phyloP scores from a whole-genome alignment of 1,140 invertebrate species.

The Paracyclopina nana region DNA sequence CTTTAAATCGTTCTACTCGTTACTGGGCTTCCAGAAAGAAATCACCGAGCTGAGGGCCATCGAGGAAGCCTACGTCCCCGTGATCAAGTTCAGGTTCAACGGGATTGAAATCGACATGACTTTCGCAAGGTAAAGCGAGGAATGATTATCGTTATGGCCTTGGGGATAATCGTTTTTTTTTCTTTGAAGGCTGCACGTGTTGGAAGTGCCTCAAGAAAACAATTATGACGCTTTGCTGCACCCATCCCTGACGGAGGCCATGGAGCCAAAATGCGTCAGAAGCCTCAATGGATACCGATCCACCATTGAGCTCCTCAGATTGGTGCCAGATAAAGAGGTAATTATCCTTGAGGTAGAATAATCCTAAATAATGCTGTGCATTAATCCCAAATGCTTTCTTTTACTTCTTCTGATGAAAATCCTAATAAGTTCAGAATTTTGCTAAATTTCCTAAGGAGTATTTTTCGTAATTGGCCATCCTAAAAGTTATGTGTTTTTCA shows the following conservation, averaged over 20 bases:
- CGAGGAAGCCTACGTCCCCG: slow-evolving; percentile 13
- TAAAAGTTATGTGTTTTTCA: too few relatives aligned
- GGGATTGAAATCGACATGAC: slow-evolving; percentile 11
- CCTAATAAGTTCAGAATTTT: too few relatives aligned
- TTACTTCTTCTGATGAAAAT: too few relatives aligned
- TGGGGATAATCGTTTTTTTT: too few relatives aligned
- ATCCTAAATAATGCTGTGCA: too few relatives aligned
- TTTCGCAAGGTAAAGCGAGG: slow-evolving; percentile 2
- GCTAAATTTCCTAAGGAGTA: too few relatives aligned
- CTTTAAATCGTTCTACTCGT: slow-evolving; percentile 7
- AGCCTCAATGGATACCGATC: slow-evolving; percentile 12
- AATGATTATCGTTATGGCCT: too few relatives aligned
- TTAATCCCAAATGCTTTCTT: too few relatives aligned
- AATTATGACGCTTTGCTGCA: background rate
- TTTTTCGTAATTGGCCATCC: too few relatives aligned
- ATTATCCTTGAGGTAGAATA: too few relatives aligned
- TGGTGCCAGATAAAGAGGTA: slow-evolving; percentile 3
- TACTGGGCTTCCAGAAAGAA: slow-evolving; percentile 2
- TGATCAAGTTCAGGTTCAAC: slow-evolving; percentile 6
- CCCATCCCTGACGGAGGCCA: background rate
- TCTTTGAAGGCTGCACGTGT: too few relatives aligned
- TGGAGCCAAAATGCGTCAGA: slow-evolving; percentile 10
- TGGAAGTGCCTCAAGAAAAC: slow-evolving; percentile 4
- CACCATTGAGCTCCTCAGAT: slow-evolving; percentile 3
- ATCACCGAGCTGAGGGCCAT: slow-evolving; percentile 10